Evolutionary conservation across 2,797 vertebrate genomes (phyloP).

Genomic region (Esox lucius): DNA sequence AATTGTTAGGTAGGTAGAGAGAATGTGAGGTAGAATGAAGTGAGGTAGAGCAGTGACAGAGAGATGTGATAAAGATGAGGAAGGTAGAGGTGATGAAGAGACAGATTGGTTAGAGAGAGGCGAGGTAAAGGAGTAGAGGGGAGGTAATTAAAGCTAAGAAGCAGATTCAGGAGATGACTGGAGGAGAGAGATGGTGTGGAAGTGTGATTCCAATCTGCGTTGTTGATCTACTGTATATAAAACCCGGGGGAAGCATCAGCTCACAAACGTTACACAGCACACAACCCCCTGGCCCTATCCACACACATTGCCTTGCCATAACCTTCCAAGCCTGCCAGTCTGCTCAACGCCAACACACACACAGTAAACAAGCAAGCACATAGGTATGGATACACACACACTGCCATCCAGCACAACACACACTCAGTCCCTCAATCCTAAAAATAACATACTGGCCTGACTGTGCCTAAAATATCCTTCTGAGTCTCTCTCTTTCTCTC

Average conservation of each 20-base stretch:
- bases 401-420: background rate
- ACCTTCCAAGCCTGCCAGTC: slow-evolving; percentile 53
- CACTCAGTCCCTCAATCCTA: slow-evolving; percentile 52
- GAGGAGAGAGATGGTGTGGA: slow-evolving; percentile 10
- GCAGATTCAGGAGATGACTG: too few relatives aligned
- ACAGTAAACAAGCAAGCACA: slow-evolving; percentile 24
- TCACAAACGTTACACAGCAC: slow-evolving; percentile 60
- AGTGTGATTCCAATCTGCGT: background rate
- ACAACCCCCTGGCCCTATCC: slow-evolving; percentile 61
- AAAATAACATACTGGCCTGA: slow-evolving; percentile 57
- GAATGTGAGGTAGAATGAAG: too few relatives aligned
- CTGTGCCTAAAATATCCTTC: slow-evolving; percentile 61
- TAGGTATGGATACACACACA: slow-evolving; percentile 16
- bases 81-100: background rate
- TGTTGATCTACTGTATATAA: slow-evolving; percentile 1
- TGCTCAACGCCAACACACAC: slow-evolving; percentile 58
- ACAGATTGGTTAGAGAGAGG: slow-evolving; percentile 13
- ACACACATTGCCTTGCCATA: slow-evolving; percentile 71
- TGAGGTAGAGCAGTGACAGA: background rate
- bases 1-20: too few relatives aligned
- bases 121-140: slow-evolving; percentile 17
- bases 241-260: slow-evolving; percentile 47
- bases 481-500: background rate
- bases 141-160: background rate
- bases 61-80: background rate